Evolutionary conservation across 2,888 invertebrate species (phyloP).

Genomic region (Dicycla oo): DNA sequence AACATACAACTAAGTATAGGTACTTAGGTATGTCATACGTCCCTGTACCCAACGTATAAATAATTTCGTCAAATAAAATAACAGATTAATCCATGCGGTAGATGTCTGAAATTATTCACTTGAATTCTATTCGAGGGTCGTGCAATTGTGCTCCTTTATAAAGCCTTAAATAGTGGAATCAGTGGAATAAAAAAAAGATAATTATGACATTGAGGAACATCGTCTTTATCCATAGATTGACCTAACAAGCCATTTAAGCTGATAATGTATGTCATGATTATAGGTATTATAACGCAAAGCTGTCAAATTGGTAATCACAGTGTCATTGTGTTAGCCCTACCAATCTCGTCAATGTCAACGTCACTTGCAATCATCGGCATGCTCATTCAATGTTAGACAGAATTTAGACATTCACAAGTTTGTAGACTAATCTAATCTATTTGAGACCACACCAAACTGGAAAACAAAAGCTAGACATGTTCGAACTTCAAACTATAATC

Average conservation of each 20-base stretch:
- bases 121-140: neutral
- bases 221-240: neutral
- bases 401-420: slow-evolving; percentile 13
- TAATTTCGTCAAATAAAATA: slow-evolving; percentile 6
- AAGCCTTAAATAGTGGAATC: neutral
- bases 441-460: neutral
- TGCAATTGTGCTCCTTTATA: neutral
- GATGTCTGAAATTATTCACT: slow-evolving; percentile 11
- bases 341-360: neutral
- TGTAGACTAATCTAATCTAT: slow-evolving; percentile 43
- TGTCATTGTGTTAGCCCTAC: neutral
- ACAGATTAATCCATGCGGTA: neutral
- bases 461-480: slow-evolving; percentile 25
- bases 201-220: neutral
- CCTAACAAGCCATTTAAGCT: neutral
- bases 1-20: neutral
- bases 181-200: neutral
- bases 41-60: neutral
- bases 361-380: slow-evolving; percentile 6
- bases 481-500: slow-evolving; percentile 17
- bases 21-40: neutral
- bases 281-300: neutral
- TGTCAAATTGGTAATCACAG: slow-evolving; percentile 15
- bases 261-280: slow-evolving; percentile 4
- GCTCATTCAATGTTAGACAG: slow-evolving; percentile 3